These are phyloP conservation scores for Ptyas mucosa DNA, from an alignment of 2,113 vertebrate genomes.

Conservation along the genomic window DNA sequence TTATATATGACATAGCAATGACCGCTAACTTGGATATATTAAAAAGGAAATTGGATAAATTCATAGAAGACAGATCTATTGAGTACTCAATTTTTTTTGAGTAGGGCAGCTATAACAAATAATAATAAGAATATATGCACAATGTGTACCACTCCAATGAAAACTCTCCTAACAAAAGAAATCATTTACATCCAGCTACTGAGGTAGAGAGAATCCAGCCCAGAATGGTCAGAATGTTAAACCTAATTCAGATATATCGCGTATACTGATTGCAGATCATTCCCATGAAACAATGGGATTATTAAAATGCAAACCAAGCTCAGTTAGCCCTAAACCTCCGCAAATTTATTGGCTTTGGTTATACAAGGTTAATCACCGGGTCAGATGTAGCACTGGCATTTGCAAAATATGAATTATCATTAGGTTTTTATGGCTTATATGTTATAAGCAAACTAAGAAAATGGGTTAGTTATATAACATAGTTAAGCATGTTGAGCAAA, in stretches of 20 bases:
- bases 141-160: neutral
- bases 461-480: neutral
- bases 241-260: neutral
- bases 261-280: neutral
- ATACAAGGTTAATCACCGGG: neutral
- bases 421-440: neutral
- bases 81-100: neutral
- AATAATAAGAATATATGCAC: neutral
- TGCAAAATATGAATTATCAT: neutral
- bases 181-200: neutral
- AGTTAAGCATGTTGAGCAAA: neutral
- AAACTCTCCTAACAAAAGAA: neutral
- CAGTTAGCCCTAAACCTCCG: neutral
- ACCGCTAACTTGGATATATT: neutral
- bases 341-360: neutral
- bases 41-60: neutral
- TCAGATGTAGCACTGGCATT: neutral
- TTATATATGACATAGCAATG: neutral
- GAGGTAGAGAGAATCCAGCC: neutral
- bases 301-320: neutral
- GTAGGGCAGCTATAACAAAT: neutral
- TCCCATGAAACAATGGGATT: neutral
- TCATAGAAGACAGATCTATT: neutral
- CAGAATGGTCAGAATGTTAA: neutral
- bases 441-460: neutral